Conservation (phyloP, 1,140 invertebrate genomes). For the Eupeodes corollae region DNA sequence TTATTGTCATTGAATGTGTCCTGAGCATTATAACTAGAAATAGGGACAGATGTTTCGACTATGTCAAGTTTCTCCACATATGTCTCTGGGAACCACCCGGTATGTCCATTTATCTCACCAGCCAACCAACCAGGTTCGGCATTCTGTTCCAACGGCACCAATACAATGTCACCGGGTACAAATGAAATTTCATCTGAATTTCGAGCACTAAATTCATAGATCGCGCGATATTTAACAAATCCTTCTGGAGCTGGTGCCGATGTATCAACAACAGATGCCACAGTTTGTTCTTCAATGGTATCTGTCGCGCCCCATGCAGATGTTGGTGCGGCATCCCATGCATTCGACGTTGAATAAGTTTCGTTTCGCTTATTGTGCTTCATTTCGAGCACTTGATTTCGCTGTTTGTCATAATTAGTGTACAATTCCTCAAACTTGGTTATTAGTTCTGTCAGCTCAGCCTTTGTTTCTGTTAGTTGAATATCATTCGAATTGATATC, state of each 20-base stretch:
- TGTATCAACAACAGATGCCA: constrained; percentile 23
- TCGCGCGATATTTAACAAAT: constrained; percentile 68
- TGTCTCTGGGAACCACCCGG: constrained; percentile 96
- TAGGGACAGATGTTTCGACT: constrained; percentile 3
- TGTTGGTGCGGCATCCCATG: constrained; percentile 28
- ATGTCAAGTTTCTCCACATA: constrained; percentile 75
- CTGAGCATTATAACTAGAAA: constrained; percentile 3
- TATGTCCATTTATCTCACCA: constrained; percentile 71
- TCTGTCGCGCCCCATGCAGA: constrained; percentile 41
- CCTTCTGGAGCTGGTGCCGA: constrained; percentile 36
- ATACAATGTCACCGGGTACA: constrained; percentile 86
- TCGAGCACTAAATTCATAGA: constrained; percentile 88
- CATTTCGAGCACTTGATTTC: constrained; percentile 43
- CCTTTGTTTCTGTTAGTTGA: constrained; percentile 59
- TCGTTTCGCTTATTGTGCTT: constrained; percentile 40
- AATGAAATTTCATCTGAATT: constrained; percentile 91
- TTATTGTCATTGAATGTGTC: constrained; percentile 16
- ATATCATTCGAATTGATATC: constrained; percentile 76
- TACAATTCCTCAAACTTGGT: constrained; percentile 49
- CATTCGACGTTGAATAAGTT: constrained; percentile 25
- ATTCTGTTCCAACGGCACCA: constrained; percentile 72
- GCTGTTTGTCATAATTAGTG: constrained; percentile 45
- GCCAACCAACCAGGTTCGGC: constrained; percentile 96
- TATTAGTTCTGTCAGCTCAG: constrained; percentile 38
- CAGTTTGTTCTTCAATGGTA: constrained; percentile 13